A percentile compares a stretch with the other conserved stretches of the same genome.
phyloP scores from a whole-genome alignment of 2,113 vertebrate species.

The Anseranas semipalmata region DNA sequence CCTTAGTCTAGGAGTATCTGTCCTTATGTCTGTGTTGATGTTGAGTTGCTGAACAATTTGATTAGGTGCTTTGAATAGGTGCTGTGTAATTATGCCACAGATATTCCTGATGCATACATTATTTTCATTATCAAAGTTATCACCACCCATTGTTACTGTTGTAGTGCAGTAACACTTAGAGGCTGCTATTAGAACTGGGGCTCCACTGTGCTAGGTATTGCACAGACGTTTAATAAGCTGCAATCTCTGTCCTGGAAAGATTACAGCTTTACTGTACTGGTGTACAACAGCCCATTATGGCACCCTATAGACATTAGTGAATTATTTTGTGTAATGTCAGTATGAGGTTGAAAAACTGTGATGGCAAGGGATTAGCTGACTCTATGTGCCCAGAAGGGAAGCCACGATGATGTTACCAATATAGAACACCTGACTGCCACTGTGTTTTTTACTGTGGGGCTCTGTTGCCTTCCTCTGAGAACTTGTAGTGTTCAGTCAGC shows the following conservation, averaged over 20 bases:
- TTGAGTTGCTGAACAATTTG: conserved; percentile 25
- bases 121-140: background rate
- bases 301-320: background rate
- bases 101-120: background rate
- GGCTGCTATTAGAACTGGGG: background rate
- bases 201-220: background rate
- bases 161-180: background rate
- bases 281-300: background rate
- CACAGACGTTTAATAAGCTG: background rate
- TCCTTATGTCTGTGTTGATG: background rate
- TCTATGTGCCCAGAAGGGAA: too few species aligned
- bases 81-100: conserved; percentile 23
- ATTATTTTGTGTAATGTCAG: background rate
- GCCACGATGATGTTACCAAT: background rate
- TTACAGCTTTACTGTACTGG: background rate
- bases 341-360: background rate
- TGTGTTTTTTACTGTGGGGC: background rate
- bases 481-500: background rate
- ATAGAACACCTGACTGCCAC: background rate
- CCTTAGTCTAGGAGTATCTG: conserved; percentile 9
- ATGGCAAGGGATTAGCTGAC: background rate
- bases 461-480: background rate
- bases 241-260: background rate
- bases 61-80: conserved; percentile 51
- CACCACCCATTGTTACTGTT: background rate